Percentiles rank a stretch among this genome's conserved stretches.
phyloP scores from a whole-genome alignment of 2,888 invertebrate species.

The Xestia ashworthii region DNA sequence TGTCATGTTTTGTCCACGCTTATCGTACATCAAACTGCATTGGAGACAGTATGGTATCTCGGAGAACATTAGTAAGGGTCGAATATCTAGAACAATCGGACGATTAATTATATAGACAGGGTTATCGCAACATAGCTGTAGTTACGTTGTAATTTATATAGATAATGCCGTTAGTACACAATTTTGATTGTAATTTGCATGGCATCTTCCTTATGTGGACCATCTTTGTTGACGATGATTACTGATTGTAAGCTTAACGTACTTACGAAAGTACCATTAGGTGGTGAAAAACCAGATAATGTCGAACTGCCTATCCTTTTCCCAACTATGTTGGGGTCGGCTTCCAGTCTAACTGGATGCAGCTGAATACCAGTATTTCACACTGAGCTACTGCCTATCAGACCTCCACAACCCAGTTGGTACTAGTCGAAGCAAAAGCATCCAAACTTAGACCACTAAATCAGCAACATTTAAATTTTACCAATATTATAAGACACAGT shows the following conservation, averaged over 20 bases:
- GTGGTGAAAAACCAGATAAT: neutral
- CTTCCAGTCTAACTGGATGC: too few relatives aligned
- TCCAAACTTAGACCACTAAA: too few relatives aligned
- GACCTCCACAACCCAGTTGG: too few relatives aligned
- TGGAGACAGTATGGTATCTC: slow-evolving; percentile 46
- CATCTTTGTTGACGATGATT: neutral
- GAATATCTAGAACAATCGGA: slow-evolving; percentile 45
- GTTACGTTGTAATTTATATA: slow-evolving; percentile 33
- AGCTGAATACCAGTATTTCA: too few relatives aligned
- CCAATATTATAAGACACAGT: too few relatives aligned
- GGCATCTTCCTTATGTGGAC: neutral
- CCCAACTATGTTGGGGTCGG: too few relatives aligned
- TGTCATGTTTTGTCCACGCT: neutral
- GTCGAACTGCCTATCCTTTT: neutral
- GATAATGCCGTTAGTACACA: slow-evolving; percentile 35
- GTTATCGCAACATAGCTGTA: slow-evolving; percentile 41
- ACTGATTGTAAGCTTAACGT: neutral
- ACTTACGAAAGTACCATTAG: too few relatives aligned
- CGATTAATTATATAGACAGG: slow-evolving; percentile 45
- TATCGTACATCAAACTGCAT: slow-evolving; percentile 32
- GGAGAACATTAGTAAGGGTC: slow-evolving; percentile 42
- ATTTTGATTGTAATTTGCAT: slow-evolving; percentile 28
- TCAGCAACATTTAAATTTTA: too few relatives aligned
- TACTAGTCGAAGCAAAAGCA: too few relatives aligned
- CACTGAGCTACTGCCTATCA: too few relatives aligned